A percentile compares a stretch with the other conserved stretches of the same genome.
Evolutionary conservation across 2,113 vertebrate genomes (phyloP).

Genomic region (Scytalopus superciliaris): DNA sequence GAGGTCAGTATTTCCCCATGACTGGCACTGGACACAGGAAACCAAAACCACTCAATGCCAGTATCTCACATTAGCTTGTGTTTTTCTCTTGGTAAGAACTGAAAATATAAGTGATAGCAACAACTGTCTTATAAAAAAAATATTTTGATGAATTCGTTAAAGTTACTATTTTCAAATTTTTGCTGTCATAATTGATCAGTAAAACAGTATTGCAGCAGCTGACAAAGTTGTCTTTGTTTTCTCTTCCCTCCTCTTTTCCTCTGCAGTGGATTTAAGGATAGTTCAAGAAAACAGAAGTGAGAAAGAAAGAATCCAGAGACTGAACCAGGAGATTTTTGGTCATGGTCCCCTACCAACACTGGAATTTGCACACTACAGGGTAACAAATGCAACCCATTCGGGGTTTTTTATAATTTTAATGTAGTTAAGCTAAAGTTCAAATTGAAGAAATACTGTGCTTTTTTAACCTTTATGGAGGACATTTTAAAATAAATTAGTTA

Average conservation of each 20-base stretch:
- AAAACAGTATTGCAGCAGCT: not conserved
- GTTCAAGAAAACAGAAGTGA: conserved; percentile 78
- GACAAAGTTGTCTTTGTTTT: not conserved
- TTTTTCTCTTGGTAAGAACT: not conserved
- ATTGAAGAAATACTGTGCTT: not conserved
- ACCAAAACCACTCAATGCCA: not conserved
- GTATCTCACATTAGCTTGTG: not conserved
- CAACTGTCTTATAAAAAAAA: not conserved
- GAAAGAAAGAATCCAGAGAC: conserved; percentile 72
- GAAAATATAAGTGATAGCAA: not conserved
- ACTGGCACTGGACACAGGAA: not conserved
- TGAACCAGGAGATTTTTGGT: conserved; percentile 84
- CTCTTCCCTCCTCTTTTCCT: not conserved
- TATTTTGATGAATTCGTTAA: not conserved
- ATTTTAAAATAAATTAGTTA: not conserved
- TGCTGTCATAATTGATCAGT: not conserved
- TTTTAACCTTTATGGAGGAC: not conserved
- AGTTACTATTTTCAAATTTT: not conserved
- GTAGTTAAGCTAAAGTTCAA: not conserved
- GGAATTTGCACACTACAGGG: conserved; percentile 88
- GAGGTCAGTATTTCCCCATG: not conserved
- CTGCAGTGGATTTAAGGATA: conserved; percentile 76
- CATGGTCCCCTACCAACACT: conserved; percentile 79
- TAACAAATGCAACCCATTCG: not conserved
- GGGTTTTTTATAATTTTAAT: not conserved